These are phyloP conservation scores for Moxostoma hubbsi DNA, from an alignment of 2,797 vertebrate species.

Conservation along the genomic window DNA sequence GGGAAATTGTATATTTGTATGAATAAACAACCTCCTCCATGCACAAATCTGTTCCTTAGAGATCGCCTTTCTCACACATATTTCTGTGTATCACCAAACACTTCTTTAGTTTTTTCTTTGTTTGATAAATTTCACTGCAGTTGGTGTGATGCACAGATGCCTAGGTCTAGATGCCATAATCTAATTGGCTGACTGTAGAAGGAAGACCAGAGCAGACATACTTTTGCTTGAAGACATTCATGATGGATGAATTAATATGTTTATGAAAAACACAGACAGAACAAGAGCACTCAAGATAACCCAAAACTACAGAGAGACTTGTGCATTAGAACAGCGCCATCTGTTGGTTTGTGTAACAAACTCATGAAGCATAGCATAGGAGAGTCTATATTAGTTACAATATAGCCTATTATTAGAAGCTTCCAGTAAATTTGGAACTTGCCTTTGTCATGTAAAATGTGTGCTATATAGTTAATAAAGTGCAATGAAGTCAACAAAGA, in stretches of 20 bases:
- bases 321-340: slow-evolving; percentile 21
- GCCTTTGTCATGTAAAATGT: too few relatives aligned
- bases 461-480: background rate
- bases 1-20: background rate
- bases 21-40: background rate
- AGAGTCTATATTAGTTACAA: background rate
- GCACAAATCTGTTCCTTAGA: background rate
- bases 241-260: background rate
- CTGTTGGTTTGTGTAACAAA: slow-evolving; percentile 37
- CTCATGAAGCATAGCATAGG: background rate
- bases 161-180: background rate
- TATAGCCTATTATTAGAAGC: too few relatives aligned
- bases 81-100: background rate
- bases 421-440: background rate
- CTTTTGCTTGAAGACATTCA: background rate
- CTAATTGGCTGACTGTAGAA: background rate
- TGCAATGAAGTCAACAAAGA: slow-evolving; percentile 77
- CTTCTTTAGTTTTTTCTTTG: background rate
- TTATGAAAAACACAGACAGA: background rate
- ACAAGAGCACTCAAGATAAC: background rate
- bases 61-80: background rate
- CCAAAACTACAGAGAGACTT: too few relatives aligned
- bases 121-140: background rate
- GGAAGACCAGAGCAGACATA: background rate
- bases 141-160: background rate